Evolutionary conservation across 2,797 vertebrate species (phyloP).

Genomic region (Parauchenoglanis punctatus): DNA sequence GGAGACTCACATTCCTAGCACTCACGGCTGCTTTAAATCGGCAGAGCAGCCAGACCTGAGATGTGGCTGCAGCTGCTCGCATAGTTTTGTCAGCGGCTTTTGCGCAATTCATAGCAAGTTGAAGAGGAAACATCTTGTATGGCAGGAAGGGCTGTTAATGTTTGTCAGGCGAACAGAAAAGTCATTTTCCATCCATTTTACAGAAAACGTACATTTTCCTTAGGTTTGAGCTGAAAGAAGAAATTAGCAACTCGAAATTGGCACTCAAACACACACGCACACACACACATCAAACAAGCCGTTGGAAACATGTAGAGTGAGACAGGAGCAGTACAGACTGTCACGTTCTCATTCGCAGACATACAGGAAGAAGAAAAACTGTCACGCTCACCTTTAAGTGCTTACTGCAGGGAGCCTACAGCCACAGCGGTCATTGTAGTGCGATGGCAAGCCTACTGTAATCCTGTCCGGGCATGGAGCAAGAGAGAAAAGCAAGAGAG

Average conservation of each 20-base stretch:
- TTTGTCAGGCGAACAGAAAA: slow-evolving; percentile 8
- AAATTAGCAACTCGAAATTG: not conserved
- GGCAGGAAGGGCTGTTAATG: slow-evolving; percentile 44
- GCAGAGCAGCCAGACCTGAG: not conserved
- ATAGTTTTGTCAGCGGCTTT: slow-evolving; percentile 5
- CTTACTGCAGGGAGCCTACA: slow-evolving; percentile 58
- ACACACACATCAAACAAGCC: not conserved
- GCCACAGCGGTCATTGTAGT: slow-evolving; percentile 59
- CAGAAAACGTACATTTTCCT: not conserved
- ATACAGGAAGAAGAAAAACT: not conserved
- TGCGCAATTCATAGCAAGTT: slow-evolving; percentile 15
- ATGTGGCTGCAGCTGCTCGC: not conserved
- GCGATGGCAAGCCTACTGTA: slow-evolving; percentile 56
- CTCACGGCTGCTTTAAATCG: slow-evolving; percentile 13
- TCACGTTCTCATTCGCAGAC: not conserved
- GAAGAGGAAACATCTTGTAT: slow-evolving; percentile 46
- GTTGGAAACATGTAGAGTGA: not conserved
- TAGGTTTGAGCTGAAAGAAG: not conserved
- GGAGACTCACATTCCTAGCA: slow-evolving; percentile 42
- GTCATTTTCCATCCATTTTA: not conserved
- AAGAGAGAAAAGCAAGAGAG: slow-evolving; percentile 23
- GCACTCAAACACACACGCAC: too few relatives aligned
- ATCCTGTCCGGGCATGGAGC: slow-evolving; percentile 37
- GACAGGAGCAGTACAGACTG: not conserved
- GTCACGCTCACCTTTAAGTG: slow-evolving; percentile 63